phyloP scores from a whole-genome alignment of 2,888 invertebrate genomes.

The Drosophila neonasuta region DNA sequence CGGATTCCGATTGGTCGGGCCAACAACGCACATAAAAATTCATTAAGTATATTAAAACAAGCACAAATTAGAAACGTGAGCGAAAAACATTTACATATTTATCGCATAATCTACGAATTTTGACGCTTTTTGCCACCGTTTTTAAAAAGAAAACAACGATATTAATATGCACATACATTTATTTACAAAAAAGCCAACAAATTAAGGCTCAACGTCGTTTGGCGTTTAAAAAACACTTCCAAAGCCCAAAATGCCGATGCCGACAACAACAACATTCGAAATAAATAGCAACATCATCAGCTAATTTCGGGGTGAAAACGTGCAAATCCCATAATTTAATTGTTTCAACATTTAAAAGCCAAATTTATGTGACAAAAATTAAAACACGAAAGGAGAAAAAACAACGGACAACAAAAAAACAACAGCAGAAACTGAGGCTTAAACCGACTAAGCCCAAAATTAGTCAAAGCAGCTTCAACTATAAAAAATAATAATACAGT shows the following conservation, averaged over 20 bases:
- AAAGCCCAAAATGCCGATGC: constrained; percentile 56
- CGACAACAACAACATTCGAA: constrained; percentile 25
- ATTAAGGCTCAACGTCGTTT: constrained; percentile 40
- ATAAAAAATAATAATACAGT: constrained; percentile 16
- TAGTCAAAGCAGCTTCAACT: constrained; percentile 54
- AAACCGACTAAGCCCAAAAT: constrained; percentile 54
- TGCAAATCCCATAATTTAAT: constrained; percentile 76
- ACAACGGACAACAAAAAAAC: neutral
- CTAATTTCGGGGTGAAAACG: constrained; percentile 59
- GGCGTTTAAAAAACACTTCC: constrained; percentile 65
- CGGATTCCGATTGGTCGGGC: constrained; percentile 11
- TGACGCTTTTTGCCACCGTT: constrained; percentile 78
- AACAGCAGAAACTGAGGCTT: neutral
- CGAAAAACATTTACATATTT: constrained; percentile 63
- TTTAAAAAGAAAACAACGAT: constrained; percentile 42
- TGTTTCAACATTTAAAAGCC: constrained; percentile 64
- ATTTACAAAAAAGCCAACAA: constrained; percentile 37
- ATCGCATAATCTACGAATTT: constrained; percentile 75
- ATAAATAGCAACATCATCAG: constrained; percentile 19
- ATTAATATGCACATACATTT: constrained; percentile 44
- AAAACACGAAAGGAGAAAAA: constrained; percentile 12
- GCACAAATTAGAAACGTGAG: constrained; percentile 74
- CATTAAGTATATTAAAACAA: constrained; percentile 77
- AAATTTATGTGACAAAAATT: constrained; percentile 67
- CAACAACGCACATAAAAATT: constrained; percentile 53